These are phyloP conservation scores for Platycheirus albimanus DNA, from an alignment of 2,888 invertebrate genomes.

Conservation along the genomic window DNA sequence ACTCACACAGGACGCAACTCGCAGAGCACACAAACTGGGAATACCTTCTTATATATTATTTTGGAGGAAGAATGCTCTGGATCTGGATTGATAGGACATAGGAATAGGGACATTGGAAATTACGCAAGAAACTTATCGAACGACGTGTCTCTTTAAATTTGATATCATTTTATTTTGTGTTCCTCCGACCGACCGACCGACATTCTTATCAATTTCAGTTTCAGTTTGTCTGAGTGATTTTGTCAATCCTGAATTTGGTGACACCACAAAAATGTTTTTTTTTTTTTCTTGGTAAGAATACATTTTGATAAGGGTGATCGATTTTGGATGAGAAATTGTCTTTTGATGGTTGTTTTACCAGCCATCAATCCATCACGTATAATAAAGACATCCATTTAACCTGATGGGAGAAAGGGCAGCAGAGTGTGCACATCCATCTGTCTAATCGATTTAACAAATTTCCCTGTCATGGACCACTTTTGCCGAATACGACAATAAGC, in stretches of 20 bases:
- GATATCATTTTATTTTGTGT: too few species aligned
- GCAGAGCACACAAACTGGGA: constrained; percentile 11
- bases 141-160: constrained; percentile 22
- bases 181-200: constrained; percentile 25
- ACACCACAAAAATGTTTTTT: constrained; percentile 19
- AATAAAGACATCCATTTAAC: constrained; percentile 46
- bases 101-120: constrained; percentile 44
- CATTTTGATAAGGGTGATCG: constrained; percentile 29
- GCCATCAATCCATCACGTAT: constrained; percentile 55
- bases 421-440: constrained; percentile 32
- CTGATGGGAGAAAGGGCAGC: constrained; percentile 37
- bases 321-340: constrained; percentile 44
- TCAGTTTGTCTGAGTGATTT: constrained; percentile 52
- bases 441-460: constrained; percentile 65
- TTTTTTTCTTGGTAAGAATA: neutral
- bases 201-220: constrained; percentile 57
- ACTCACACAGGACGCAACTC: constrained; percentile 49
- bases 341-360: constrained; percentile 26
- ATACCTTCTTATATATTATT: constrained; percentile 27
- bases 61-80: constrained; percentile 37
- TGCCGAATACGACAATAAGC: constrained; percentile 39
- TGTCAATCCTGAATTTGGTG: constrained; percentile 29
- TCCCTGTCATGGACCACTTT: constrained; percentile 36
- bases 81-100: constrained; percentile 42
- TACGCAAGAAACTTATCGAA: constrained; percentile 24